Evolutionary conservation across 23 tunicate species (phyloP).

Genomic region (Ciona savignyi): DNA sequence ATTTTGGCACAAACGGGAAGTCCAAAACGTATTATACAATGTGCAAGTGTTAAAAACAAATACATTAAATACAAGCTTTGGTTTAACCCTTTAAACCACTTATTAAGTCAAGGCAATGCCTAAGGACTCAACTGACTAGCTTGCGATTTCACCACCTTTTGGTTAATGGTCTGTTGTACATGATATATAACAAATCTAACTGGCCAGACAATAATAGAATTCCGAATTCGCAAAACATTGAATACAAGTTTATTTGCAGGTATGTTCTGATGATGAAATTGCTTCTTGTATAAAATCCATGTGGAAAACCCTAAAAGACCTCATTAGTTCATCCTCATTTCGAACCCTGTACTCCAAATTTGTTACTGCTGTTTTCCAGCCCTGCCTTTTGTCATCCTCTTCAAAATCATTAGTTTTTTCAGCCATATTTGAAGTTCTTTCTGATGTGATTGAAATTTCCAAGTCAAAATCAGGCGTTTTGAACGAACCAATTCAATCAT

Average conservation of each 20-base stretch:
- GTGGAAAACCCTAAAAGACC: conserved; percentile 21
- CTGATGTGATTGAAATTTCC: neutral
- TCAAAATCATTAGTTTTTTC: neutral
- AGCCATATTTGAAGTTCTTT: neutral
- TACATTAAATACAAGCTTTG: too few species aligned
- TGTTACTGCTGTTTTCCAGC: conserved; percentile 18
- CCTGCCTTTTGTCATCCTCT: neutral
- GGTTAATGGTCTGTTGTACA: too few species aligned
- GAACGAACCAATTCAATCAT: neutral
- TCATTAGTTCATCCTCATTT: conserved; percentile 9
- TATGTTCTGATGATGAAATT: neutral
- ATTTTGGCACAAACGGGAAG: too few species aligned
- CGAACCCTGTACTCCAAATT: conserved; percentile 10
- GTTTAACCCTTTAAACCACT: too few species aligned
- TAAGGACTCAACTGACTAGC: too few species aligned
- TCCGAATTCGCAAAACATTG: too few species aligned
- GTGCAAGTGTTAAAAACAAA: too few species aligned
- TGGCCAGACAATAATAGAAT: too few species aligned
- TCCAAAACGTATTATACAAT: too few species aligned
- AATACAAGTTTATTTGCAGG: neutral
- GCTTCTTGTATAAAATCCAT: conserved; percentile 1
- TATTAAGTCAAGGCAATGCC: too few species aligned
- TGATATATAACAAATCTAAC: too few species aligned
- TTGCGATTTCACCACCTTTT: too few species aligned
- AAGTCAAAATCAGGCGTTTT: conserved; percentile 7